Base-by-base conservation (phyloP, 2,797 vertebrate species). In the Alauda arvensis region DNA sequence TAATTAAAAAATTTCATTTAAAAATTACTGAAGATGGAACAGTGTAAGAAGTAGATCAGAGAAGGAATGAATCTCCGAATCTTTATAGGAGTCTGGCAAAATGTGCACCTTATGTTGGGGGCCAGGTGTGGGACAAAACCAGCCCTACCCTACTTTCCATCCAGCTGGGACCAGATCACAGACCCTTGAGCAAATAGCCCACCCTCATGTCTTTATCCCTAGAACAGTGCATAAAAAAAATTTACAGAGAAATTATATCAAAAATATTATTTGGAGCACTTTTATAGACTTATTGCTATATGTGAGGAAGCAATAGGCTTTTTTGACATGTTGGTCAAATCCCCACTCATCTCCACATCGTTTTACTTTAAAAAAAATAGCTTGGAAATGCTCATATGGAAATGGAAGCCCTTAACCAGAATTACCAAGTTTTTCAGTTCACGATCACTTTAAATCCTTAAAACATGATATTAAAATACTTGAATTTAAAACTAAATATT, bases 311-410 rank as follows among this genome's bases (percentile, higher is more conserved):
- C 8, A 48, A 39, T 5, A 75, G 29, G 24, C 2, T 42, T 56
- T 70, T 87, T 68, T 68, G 24, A 2, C 14, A 52, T 26, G 3
- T 23, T 65, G 17, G 11, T 68, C 34, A 84, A 61, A 71, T 40
- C 8, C 13, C 11, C 14, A 61, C 1, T 3, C 4, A 14, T 39
- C 4, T 40, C 12, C 8, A 13, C 1, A 37, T 6, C 3, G 3
- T 48, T 72, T 68, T 40, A 57, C 3, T 42, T 71, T 6, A 9
- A 39, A 31, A 61, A 10, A 52, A 14, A 3, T 1, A 16, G 2
- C 56, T 66, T 4, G 3, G 25, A 42, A 86, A 84, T 79, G 3
- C 4, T 82, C 21, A 39, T 24, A 3, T 45, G 45, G 67, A 76
- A 60, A 57, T 40, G 16, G 6, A 65, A 52, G 2, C 4, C 20